Evolutionary conservation across 2,888 invertebrate genomes (phyloP), one percentile per base, ranked within the genome.

Genomic region (Clistopyga incitator): DNA sequence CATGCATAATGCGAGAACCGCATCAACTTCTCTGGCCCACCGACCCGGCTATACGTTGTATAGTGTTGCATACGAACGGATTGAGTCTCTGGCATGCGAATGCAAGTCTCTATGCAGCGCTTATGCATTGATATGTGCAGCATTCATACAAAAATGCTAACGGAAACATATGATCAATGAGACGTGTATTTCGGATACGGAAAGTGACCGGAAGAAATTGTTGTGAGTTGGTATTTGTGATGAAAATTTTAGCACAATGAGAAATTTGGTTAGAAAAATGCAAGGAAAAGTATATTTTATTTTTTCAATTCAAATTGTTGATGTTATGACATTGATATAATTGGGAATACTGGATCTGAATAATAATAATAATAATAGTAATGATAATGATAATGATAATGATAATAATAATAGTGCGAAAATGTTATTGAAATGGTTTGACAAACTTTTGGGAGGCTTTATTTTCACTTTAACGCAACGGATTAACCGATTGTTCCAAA

Each of bases 21-120:
- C 67, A 42, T 34, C 34, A 25, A 23, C 45, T 72, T 56, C 59
- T 47, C 34, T 18, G 50, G 45, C 25, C 23, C 64, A 15, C 50
- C 74, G 42, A 75, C 59, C 77, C 68, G 59, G 50, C 71, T 45
- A 45, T 47, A 10, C 15, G 15, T 47, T 47, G 15, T 47, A 47
- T 15, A 38, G 1, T 47, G 42, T 64, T 29, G 54, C 15, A 64
- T 64, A 67, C 67, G 59, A 52, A 71, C 50, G 80, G 80, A 82
- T 82, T 87, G 85, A 87, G 82, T 86, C 84, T 82, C 71, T 71
- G 67, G 71, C 85, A 87, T 87, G 87, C 86, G 84, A 87, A 86
- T 79, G 78, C 79, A 74, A 38, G 74, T 78, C 85, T 82, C 77
- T 59, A 52, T 75, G 34, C 6, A 18, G 38, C 38, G 64, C 8